Conservation (phyloP, 2,797 vertebrate genomes). For the Zalophus californianus region DNA sequence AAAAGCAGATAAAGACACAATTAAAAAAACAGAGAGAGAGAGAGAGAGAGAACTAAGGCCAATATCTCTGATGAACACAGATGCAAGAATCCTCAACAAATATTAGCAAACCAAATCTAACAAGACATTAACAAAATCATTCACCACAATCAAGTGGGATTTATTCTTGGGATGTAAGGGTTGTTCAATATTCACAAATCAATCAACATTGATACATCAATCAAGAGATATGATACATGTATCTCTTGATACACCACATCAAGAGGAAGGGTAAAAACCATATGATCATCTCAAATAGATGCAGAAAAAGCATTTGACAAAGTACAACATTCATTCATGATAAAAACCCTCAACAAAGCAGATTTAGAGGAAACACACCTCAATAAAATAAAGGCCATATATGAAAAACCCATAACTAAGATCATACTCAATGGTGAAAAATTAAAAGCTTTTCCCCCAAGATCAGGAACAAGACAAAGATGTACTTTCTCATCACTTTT, state of each 20-base stretch:
- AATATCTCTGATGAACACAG: neutral
- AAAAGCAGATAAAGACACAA: neutral
- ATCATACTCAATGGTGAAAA: neutral
- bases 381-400: neutral
- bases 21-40: neutral
- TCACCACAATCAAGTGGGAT: neutral
- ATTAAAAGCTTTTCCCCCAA: neutral
- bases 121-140: neutral
- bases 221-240: neutral
- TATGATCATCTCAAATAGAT: neutral
- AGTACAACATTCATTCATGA: neutral
- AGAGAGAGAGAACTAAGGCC: neutral
- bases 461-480: neutral
- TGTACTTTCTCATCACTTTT: neutral
- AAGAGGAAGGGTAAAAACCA: neutral
- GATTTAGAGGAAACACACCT: neutral
- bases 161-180: neutral
- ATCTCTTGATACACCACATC: no score
- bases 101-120: neutral
- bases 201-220: neutral
- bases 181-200: neutral
- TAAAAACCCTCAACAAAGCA: neutral
- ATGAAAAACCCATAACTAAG: neutral
- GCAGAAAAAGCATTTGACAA: neutral
- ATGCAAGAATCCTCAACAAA: neutral